Conservation (phyloP, 1,140 invertebrate species). For the Musca domestica region DNA sequence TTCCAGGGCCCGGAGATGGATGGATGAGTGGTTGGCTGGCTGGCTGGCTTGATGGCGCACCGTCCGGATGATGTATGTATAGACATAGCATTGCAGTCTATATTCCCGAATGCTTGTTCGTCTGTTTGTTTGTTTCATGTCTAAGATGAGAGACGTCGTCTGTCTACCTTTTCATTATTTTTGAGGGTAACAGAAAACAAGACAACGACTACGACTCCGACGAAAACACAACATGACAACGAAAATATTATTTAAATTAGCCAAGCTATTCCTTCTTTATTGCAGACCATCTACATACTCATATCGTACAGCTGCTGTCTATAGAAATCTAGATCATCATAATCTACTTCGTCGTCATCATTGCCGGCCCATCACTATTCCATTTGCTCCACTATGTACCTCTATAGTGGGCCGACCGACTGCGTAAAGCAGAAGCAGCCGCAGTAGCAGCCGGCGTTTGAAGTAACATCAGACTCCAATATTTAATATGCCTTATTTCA, state of each 20-base stretch:
- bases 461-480: too few species aligned
- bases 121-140: too few species aligned
- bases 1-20: too few species aligned
- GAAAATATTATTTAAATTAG: constrained; percentile 16
- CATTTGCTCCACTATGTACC: not conserved
- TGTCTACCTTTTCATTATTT: not conserved
- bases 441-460: not conserved
- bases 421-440: not conserved
- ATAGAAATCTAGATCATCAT: constrained; percentile 19
- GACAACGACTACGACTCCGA: too few species aligned
- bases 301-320: constrained; percentile 11
- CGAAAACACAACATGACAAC: constrained; percentile 3
- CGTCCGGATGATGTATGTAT: too few species aligned
- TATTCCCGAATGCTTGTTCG: too few species aligned
- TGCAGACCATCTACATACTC: not conserved
- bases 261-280: constrained; percentile 3
- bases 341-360: too few species aligned
- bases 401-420: not conserved
- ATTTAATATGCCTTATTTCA: too few species aligned
- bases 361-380: not conserved
- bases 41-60: too few species aligned
- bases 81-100: too few species aligned
- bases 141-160: too few species aligned
- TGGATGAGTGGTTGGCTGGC: too few species aligned
- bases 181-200: not conserved